Base-by-base conservation (phyloP, 2,113 vertebrate genomes). In the Cyprinodon brontotheroides region DNA sequence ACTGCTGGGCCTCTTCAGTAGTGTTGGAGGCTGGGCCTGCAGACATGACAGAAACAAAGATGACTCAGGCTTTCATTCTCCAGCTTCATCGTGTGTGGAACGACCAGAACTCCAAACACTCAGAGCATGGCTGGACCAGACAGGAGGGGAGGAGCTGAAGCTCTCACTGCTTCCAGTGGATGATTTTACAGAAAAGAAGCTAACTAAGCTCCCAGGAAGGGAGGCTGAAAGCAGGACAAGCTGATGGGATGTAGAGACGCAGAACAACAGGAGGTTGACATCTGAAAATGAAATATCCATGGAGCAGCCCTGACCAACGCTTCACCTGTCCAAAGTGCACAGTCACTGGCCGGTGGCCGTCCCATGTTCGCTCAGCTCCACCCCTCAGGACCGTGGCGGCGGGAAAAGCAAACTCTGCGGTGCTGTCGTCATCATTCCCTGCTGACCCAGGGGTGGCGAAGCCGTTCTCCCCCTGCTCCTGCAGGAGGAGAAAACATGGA, bases 401-500 rank as follows among this genome's bases (percentile, higher is more conserved):
- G 41, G 79, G 67, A 3, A 91, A 72, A 36, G 79, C 65, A 11
- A 86, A 75, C 9, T 72, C 74, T 1, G 93, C 91, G 0, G 88
- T 72, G 1, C 79, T 70, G 81, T 92, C 90, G 0, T 95, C 93
- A 3, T 93, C 85, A 2, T 93, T 75, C 29, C 89, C 87, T 0
- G 95, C 94, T 62, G 97, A 95, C 0, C 90, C 87, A 0, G 69
- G 53, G 0, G 92, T 86, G 0, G 91, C 82, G 61, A 96, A 96
- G 15, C 97, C 97, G 0, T 98, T 99, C 89, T 99, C 98, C 0
- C 95, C 71, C 72, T 97, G 89, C 87, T 99, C 98, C 98, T 99
- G 91, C 2, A 75, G 3, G 78, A 88, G 77, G 87, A 79, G 81
- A 40, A 48, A 61, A 84, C 15, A 82, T 36, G 1, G 29, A 29